Evolutionary conservation across 1,140 invertebrate genomes (phyloP).

Genomic region (Microplitis mediator): DNA sequence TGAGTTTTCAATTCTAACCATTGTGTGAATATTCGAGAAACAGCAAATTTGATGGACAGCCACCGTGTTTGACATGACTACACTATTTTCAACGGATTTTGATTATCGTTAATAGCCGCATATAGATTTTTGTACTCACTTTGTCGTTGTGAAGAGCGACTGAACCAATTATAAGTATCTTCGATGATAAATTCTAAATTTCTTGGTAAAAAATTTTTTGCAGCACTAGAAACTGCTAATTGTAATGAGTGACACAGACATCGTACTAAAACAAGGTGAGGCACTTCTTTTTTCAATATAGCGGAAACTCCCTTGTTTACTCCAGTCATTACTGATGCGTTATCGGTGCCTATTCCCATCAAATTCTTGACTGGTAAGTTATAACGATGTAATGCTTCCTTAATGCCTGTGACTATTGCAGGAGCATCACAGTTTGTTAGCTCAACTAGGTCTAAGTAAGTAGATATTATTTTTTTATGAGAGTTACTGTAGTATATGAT

Average conservation of each 20-base stretch:
- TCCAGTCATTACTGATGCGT: conserved; percentile 49
- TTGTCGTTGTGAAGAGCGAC: conserved; percentile 28
- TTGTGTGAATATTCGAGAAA: conserved; percentile 16
- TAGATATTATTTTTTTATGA: not conserved
- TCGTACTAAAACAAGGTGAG: conserved; percentile 33
- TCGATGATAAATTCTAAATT: conserved; percentile 52
- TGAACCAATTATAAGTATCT: conserved; percentile 53
- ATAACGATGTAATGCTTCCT: conserved; percentile 11
- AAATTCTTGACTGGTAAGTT: conserved; percentile 30
- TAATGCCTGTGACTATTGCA: conserved; percentile 23
- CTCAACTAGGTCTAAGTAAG: conserved; percentile 9
- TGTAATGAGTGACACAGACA: conserved; percentile 47
- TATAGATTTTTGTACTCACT: conserved; percentile 45
- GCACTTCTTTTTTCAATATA: conserved; percentile 34
- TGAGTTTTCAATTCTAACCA: conserved; percentile 28
- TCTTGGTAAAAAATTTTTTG: conserved; percentile 41
- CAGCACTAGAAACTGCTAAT: conserved; percentile 42
- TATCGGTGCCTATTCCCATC: conserved; percentile 46
- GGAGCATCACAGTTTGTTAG: conserved; percentile 26
- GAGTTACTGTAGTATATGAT: not conserved
- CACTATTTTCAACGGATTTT: conserved; percentile 45
- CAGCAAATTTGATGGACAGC: conserved; percentile 18
- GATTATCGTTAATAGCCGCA: conserved; percentile 45
- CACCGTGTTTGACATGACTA: conserved; percentile 45
- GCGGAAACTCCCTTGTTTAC: conserved; percentile 46